These are phyloP conservation scores for Chrysomallon squamiferum DNA, from an alignment of 1,140 invertebrate species.

Conservation along the genomic window DNA sequence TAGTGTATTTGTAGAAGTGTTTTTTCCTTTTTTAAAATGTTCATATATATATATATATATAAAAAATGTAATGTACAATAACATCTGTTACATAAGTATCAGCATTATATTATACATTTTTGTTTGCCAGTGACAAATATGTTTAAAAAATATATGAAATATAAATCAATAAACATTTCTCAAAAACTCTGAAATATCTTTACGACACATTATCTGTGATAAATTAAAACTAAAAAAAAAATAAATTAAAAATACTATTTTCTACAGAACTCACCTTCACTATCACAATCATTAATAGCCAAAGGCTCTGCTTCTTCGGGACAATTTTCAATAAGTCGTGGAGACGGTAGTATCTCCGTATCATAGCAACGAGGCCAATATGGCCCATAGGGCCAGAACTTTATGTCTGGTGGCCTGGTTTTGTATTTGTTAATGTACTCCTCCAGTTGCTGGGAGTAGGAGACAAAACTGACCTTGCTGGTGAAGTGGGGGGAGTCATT, in stretches of 20 bases:
- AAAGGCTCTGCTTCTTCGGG: constrained; percentile 28
- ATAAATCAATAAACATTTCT: too few species aligned
- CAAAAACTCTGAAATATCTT: too few species aligned
- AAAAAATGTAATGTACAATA: too few species aligned
- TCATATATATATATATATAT: too few species aligned
- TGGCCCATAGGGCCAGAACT: constrained; percentile 59
- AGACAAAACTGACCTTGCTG: constrained; percentile 8
- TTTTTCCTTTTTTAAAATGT: too few species aligned
- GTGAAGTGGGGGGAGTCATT: not conserved
- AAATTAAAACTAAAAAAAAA: too few species aligned
- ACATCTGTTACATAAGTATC: too few species aligned
- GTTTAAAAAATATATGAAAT: too few species aligned
- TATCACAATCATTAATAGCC: not conserved
- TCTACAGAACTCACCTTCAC: constrained; percentile 2
- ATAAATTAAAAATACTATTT: not conserved
- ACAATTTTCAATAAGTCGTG: constrained; percentile 28
- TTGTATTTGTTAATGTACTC: constrained; percentile 55
- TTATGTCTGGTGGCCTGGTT: constrained; percentile 52
- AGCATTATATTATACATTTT: too few species aligned
- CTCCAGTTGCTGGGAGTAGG: constrained; percentile 52
- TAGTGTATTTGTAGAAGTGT: too few species aligned
- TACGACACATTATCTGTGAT: too few species aligned
- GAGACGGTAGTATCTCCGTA: constrained; percentile 43
- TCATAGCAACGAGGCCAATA: constrained; percentile 55
- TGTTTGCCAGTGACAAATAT: too few species aligned